These are phyloP conservation scores for Calyptommatus sinebrachiatus DNA, from an alignment of 2,113 vertebrate species.

Conservation along the genomic window DNA sequence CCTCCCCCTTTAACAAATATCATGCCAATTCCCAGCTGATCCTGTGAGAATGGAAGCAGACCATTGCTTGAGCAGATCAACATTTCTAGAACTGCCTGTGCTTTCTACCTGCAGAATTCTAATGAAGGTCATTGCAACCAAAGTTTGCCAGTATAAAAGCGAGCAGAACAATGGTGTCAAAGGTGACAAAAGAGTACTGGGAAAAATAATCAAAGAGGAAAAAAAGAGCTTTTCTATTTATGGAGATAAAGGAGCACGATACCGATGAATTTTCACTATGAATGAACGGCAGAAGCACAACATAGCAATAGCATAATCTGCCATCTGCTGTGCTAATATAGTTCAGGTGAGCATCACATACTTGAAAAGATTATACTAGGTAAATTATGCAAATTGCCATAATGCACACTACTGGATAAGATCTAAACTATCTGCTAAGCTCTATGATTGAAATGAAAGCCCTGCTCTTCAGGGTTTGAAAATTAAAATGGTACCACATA, in stretches of 20 bases:
- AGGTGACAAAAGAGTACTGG: background rate
- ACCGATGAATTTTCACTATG: background rate
- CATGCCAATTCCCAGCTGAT: too few species aligned
- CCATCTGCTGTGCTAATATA: background rate
- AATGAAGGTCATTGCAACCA: background rate
- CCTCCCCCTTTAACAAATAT: too few species aligned
- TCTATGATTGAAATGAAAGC: conserved; percentile 10
- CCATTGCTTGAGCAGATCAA: too few species aligned
- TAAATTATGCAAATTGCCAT: conserved; percentile 13
- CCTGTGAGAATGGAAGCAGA: too few species aligned
- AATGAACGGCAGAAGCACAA: background rate
- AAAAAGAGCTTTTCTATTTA: background rate
- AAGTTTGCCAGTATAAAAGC: background rate
- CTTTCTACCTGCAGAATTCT: too few species aligned
- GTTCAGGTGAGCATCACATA: background rate
- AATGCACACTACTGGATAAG: background rate
- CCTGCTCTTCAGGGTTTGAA: background rate
- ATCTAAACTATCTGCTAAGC: background rate
- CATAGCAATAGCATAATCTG: background rate
- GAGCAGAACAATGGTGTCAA: background rate
- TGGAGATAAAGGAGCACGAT: background rate
- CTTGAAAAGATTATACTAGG: conserved; percentile 1
- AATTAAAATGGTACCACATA: background rate
- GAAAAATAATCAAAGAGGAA: background rate
- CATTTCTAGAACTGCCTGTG: too few species aligned